Conservation (phyloP, 2,113 vertebrate species). For the Podarcis cretensis region DNA sequence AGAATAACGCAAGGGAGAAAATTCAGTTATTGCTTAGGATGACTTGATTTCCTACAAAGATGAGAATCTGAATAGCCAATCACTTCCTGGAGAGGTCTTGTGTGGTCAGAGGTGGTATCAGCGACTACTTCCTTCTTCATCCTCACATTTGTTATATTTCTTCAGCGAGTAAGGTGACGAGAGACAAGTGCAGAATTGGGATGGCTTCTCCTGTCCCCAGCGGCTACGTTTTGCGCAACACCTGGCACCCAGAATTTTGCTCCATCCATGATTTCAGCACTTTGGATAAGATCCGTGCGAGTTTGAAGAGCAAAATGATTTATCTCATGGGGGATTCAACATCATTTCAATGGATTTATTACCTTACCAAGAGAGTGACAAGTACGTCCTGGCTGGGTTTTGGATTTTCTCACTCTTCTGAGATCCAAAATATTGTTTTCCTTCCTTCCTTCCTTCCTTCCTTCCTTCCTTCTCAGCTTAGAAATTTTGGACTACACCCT, state of each 20-base stretch:
- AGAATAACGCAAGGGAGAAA: no score
- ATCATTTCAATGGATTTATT: slow-evolving; percentile 9
- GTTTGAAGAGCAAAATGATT: slow-evolving; percentile 26
- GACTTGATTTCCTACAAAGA: no score
- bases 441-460: no score
- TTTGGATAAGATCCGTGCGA: neutral
- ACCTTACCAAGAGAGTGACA: slow-evolving; percentile 7
- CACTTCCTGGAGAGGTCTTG: no score
- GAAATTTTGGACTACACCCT: no score
- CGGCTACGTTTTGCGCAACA: slow-evolving; percentile 14
- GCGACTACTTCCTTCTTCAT: no score
- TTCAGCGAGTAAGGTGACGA: neutral
- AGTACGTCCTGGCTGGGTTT: slow-evolving; percentile 30
- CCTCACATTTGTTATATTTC: neutral
- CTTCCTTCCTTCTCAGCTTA: no score
- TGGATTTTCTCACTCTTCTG: slow-evolving; percentile 40
- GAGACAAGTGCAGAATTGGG: slow-evolving; percentile 5
- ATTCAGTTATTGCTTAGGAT: no score
- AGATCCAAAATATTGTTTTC: no score
- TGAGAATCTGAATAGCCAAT: no score
- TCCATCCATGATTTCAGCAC: neutral
- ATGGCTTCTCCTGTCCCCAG: slow-evolving; percentile 30
- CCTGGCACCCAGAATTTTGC: slow-evolving; percentile 25
- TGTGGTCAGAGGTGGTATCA: no score
- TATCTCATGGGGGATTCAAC: slow-evolving; percentile 40